phyloP scores from a whole-genome alignment of 2,797 vertebrate species.

The Dicrostonyx torquatus region DNA sequence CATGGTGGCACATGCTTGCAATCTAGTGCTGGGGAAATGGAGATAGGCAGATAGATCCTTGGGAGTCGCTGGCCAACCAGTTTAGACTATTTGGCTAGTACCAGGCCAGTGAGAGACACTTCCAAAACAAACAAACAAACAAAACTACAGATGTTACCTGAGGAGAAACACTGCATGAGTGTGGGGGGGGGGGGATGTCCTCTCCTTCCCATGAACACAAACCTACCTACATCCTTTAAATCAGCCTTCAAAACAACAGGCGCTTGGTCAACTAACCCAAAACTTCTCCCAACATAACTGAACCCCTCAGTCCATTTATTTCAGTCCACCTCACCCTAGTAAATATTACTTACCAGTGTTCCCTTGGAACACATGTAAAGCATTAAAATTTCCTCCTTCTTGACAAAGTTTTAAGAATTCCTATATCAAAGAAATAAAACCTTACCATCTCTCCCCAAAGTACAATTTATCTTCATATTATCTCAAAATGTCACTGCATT shows the following conservation, averaged over 20 bases:
- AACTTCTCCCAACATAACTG: not conserved
- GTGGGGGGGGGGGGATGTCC: not conserved
- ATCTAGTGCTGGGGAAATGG: not conserved
- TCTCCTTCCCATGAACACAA: not conserved
- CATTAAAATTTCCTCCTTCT: not conserved
- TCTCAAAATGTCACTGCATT: not conserved
- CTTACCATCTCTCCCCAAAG: conserved; percentile 24
- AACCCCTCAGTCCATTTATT: not conserved
- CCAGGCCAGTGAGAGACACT: not conserved
- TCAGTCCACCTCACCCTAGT: not conserved
- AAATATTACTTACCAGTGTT: not conserved
- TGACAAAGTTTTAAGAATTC: conserved; percentile 13
- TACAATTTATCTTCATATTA: not conserved
- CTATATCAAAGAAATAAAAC: conserved; percentile 3
- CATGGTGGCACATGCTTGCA: not conserved
- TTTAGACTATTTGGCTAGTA: not conserved
- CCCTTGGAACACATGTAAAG: not conserved
- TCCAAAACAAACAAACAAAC: too few species aligned
- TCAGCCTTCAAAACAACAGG: not conserved
- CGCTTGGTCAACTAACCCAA: not conserved
- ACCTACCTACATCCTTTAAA: not conserved
- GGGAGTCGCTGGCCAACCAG: not conserved
- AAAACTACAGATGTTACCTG: not conserved
- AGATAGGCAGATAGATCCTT: not conserved
- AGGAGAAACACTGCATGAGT: not conserved